These are phyloP conservation scores for Brachypteracias leptosomus DNA, from an alignment of 2,113 vertebrate genomes.

Conservation along the genomic window DNA sequence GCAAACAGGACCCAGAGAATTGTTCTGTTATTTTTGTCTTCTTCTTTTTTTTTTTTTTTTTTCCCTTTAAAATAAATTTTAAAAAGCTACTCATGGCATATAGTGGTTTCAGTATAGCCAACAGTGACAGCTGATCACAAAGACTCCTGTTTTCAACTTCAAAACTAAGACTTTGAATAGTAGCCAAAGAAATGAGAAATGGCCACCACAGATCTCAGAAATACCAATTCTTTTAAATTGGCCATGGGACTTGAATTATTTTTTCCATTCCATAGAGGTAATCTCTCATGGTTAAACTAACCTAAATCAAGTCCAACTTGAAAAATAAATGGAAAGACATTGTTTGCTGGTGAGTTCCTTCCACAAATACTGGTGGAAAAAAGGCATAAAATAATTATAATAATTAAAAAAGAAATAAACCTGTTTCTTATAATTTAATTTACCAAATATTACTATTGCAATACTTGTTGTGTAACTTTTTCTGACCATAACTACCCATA, in stretches of 20 bases:
- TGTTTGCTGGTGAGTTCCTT: neutral
- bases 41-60: neutral
- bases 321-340: neutral
- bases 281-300: neutral
- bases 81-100: accelerated
- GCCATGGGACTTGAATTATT: neutral
- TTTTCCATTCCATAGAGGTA: neutral
- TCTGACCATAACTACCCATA: neutral
- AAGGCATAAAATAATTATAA: neutral
- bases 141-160: neutral
- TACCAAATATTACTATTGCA: neutral
- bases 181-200: neutral
- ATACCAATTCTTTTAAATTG: neutral
- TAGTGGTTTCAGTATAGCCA: neutral
- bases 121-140: neutral
- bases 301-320: neutral
- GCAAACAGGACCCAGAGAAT: neutral
- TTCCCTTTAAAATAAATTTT: neutral
- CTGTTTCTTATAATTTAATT: neutral
- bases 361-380: neutral
- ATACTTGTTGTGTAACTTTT: neutral
- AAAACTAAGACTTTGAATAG: neutral
- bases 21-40: neutral
- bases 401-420: neutral
- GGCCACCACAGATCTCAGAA: neutral